Conservation (phyloP, 2,113 vertebrate genomes). For the Dipodomys stephensi region DNA sequence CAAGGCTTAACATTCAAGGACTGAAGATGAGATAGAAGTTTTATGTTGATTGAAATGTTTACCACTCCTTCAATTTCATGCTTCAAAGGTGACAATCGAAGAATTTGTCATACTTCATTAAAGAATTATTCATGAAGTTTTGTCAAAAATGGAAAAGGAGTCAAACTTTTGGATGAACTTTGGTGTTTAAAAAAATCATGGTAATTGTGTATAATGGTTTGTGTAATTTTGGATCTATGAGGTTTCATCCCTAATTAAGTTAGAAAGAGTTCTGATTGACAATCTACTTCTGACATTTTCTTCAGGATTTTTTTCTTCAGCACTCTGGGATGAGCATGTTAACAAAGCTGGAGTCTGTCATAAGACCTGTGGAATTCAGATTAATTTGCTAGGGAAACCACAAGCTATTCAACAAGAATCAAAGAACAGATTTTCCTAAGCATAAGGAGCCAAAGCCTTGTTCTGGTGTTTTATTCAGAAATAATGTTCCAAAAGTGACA, state of each 20-base stretch:
- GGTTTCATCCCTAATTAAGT: slow-evolving; percentile 61
- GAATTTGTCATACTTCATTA: slow-evolving; percentile 9
- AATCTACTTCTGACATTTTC: not conserved
- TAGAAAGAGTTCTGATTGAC: not conserved
- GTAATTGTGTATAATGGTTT: too few relatives aligned
- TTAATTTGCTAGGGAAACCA: not conserved
- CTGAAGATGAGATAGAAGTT: not conserved
- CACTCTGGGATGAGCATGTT: not conserved
- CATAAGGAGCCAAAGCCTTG: too few relatives aligned
- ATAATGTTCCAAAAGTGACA: too few relatives aligned
- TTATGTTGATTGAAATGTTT: not conserved
- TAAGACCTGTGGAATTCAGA: not conserved
- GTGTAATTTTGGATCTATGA: not conserved
- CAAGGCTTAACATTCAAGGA: not conserved
- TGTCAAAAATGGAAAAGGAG: not conserved
- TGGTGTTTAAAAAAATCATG: not conserved
- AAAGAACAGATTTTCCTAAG: not conserved
- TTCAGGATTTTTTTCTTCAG: not conserved
- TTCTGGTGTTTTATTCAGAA: too few relatives aligned
- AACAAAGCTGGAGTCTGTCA: not conserved
- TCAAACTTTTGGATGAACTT: not conserved
- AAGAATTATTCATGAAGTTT: slow-evolving; percentile 32
- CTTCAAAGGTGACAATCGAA: slow-evolving; percentile 18
- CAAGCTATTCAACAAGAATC: not conserved
- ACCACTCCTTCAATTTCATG: not conserved